A percentile compares a stretch with the other conserved stretches of the same genome.
Conservation (phyloP, 2,888 invertebrate genomes). For the Tineola bisselliella region DNA sequence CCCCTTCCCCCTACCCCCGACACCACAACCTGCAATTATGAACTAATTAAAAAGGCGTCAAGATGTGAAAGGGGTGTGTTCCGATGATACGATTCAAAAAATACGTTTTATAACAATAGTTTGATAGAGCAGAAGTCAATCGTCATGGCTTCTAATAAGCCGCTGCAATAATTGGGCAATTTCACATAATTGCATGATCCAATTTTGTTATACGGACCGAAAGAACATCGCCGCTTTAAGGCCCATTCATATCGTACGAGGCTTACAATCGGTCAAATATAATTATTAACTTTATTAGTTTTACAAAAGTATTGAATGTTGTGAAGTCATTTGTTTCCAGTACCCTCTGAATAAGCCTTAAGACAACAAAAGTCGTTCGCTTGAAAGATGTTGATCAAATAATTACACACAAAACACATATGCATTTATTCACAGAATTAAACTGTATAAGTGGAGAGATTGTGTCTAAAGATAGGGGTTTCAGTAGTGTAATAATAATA, state of each 20-base stretch:
- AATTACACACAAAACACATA: neutral
- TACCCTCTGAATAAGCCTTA: neutral
- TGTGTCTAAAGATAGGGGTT: no score
- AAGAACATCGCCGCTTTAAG: neutral
- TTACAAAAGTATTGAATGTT: no score
- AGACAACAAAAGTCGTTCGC: neutral
- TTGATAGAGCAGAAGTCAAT: conserved; percentile 25
- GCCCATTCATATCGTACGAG: neutral
- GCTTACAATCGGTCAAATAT: no score
- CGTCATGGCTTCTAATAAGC: conserved; percentile 62
- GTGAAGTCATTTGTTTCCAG: no score
- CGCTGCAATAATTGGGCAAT: conserved; percentile 45
- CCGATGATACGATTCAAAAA: neutral
- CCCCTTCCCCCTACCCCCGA: no score
- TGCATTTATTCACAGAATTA: neutral
- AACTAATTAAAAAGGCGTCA: neutral
- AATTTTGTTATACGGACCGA: conserved; percentile 18
- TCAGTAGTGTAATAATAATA: no score
- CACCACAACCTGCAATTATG: neutral
- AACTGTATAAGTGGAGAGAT: no score
- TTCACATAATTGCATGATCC: conserved; percentile 27
- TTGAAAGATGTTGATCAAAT: neutral
- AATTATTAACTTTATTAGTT: no score
- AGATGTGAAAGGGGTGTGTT: neutral
- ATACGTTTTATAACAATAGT: neutral